Percentiles rank a stretch among this genome's conserved stretches.
phyloP scores from a whole-genome alignment of 2,797 vertebrate genomes.

The Poecilia gillii region DNA sequence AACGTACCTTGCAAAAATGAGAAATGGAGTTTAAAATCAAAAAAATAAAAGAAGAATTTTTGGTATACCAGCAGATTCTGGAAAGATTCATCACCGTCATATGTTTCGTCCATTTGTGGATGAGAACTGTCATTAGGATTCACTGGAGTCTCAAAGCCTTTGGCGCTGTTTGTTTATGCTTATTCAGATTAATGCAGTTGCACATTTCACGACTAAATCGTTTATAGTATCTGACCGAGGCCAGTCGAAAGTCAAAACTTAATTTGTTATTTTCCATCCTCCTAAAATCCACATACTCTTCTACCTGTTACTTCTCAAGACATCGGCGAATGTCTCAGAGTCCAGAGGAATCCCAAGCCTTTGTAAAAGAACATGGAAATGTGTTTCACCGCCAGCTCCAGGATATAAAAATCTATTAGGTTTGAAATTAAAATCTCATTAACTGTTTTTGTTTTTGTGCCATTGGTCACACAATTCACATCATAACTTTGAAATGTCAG shows the following conservation, averaged over 20 bases:
- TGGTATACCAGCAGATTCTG: too few relatives aligned
- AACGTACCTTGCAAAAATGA: too few relatives aligned
- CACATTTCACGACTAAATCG: conserved; percentile 11
- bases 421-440: neutral
- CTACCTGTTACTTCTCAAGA: neutral
- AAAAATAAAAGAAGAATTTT: too few relatives aligned
- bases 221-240: neutral
- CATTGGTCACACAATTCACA: neutral
- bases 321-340: too few relatives aligned
- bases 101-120: too few relatives aligned
- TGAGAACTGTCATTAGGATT: neutral
- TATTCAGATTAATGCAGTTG: neutral
- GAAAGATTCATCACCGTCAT: too few relatives aligned
- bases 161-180: neutral
- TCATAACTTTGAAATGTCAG: neutral
- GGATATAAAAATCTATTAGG: neutral
- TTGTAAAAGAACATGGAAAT: neutral
- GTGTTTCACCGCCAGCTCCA: neutral
- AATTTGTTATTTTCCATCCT: conserved; percentile 6
- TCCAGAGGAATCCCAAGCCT: neutral
- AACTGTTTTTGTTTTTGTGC: neutral
- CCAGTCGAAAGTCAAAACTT: conserved; percentile 9
- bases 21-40: too few relatives aligned
- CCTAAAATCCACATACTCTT: neutral
- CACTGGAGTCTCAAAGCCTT: neutral